These are phyloP conservation scores for Phoebastria nigripes DNA, from an alignment of 2,797 vertebrate species.

Conservation along the genomic window DNA sequence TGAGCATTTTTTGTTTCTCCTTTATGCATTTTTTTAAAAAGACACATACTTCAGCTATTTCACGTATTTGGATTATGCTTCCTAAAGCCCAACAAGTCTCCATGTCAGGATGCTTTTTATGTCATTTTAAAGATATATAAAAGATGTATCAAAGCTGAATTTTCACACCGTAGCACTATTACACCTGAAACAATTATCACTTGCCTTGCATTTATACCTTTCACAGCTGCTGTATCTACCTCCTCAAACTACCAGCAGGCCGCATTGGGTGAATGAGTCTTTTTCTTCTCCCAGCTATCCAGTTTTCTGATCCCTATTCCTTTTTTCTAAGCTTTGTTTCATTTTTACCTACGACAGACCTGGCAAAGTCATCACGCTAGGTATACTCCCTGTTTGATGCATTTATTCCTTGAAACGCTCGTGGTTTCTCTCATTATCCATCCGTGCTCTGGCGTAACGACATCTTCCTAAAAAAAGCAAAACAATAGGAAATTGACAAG, in stretches of 20 bases:
- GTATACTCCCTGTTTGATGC: too few relatives aligned
- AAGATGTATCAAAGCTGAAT: background rate
- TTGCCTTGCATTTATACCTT: background rate
- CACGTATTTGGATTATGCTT: background rate
- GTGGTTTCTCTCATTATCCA: background rate
- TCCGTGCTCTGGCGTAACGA: background rate
- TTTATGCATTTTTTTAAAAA: background rate
- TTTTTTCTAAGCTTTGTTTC: background rate
- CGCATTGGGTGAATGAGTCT: accelerated
- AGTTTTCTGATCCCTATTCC: background rate
- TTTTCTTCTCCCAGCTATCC: background rate
- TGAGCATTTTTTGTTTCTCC: accelerated
- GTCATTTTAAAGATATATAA: background rate
- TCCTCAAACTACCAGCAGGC: background rate
- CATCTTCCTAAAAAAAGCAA: background rate
- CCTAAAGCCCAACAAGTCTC: background rate
- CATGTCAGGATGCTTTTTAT: accelerated
- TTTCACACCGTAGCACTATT: background rate
- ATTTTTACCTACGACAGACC: background rate
- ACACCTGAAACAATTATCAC: background rate
- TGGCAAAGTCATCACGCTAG: background rate
- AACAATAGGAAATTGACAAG: background rate
- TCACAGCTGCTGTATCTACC: background rate
- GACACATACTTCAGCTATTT: background rate
- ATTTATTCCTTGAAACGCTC: background rate